Evolutionary conservation across 53 echinoderm and acorn worm species (phyloP).

Genomic region (Luidia sarsii): DNA sequence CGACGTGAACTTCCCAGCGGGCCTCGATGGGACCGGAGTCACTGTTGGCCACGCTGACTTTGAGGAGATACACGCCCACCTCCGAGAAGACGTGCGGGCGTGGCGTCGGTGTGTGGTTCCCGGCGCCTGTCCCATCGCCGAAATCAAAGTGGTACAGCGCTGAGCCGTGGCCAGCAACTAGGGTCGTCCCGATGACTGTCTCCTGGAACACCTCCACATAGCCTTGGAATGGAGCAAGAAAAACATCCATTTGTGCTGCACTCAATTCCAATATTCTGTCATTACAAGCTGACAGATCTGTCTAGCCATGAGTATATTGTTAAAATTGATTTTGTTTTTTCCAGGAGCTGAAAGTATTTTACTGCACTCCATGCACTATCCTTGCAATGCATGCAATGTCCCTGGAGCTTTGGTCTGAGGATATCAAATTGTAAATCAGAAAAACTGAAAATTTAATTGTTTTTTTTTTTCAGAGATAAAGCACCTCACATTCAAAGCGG

Average conservation of each 20-base stretch:
- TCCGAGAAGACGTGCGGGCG: slow-evolving; percentile 71
- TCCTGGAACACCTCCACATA: slow-evolving; percentile 65
- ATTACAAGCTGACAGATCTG: too few relatives aligned
- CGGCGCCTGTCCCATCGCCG: slow-evolving; percentile 65
- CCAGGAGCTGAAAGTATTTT: too few relatives aligned
- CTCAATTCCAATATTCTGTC: background rate
- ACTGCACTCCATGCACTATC: too few relatives aligned
- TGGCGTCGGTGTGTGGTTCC: slow-evolving; percentile 27
- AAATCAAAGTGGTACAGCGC: slow-evolving; percentile 68
- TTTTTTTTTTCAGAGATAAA: too few relatives aligned
- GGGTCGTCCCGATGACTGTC: slow-evolving; percentile 57
- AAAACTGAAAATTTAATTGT: too few relatives aligned
- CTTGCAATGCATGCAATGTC: too few relatives aligned
- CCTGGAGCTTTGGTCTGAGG: too few relatives aligned
- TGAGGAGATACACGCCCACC: slow-evolving; percentile 70
- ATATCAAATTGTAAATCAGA: too few relatives aligned
- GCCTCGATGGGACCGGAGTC: slow-evolving; percentile 75
- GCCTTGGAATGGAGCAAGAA: too few relatives aligned
- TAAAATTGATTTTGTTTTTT: too few relatives aligned
- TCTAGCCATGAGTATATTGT: too few relatives aligned
- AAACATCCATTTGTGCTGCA: background rate
- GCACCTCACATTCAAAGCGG: too few relatives aligned
- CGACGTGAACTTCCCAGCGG: slow-evolving; percentile 65
- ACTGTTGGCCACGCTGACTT: slow-evolving; percentile 59
- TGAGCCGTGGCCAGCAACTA: slow-evolving; percentile 56